phyloP scores from a whole-genome alignment of 2,888 invertebrate species.

The Pyrrhosoma nymphula region DNA sequence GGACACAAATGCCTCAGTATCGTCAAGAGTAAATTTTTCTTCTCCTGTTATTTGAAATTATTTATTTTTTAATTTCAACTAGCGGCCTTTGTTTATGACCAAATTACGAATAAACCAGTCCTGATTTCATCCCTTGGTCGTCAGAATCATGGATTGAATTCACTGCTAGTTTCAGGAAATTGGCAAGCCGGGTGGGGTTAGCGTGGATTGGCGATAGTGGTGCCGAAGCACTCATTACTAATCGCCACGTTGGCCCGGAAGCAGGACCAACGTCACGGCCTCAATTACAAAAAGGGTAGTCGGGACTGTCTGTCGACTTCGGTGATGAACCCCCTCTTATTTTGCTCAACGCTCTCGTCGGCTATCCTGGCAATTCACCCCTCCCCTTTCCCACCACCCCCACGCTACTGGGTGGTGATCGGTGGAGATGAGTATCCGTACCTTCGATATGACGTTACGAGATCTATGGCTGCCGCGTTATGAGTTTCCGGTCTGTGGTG shows the following conservation, averaged over 20 bases:
- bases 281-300: neutral
- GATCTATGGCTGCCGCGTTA: neutral
- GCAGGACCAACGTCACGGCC: neutral
- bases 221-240: neutral
- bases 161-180: neutral
- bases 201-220: neutral
- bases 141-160: too few relatives aligned
- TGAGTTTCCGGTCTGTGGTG: neutral
- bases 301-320: neutral
- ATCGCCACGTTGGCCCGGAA: neutral
- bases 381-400: neutral
- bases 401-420: neutral
- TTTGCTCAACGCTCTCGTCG: neutral
- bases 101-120: too few relatives aligned
- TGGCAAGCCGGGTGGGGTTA: neutral
- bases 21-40: too few relatives aligned
- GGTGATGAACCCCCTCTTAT: neutral
- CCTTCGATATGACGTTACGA: neutral
- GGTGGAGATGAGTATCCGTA: neutral
- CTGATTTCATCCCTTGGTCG: too few relatives aligned
- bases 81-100: too few relatives aligned
- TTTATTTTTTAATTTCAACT: too few relatives aligned
- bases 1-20: too few relatives aligned
- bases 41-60: too few relatives aligned
- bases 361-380: neutral